Evolutionary conservation across 2,797 vertebrate genomes (phyloP), one percentile per base, ranked within the genome.

Genomic region (Oreochromis grahami): DNA sequence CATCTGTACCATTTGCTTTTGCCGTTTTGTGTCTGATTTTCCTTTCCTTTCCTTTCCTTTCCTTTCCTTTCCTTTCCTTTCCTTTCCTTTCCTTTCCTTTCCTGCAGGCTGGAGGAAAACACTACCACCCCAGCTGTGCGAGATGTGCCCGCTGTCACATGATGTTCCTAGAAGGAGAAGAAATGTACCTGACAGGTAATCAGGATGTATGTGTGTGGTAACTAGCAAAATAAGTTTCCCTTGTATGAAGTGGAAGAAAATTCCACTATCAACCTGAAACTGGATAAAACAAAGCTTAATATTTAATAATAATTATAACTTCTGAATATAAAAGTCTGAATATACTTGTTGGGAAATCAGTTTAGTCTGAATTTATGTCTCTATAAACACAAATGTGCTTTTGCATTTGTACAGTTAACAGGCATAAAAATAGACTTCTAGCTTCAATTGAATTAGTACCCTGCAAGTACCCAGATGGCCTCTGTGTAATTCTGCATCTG

Each of bases 141-240:
- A 96, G 97, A 65, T 99, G 98, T 95, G 97, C 97, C 17, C 98
- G 98, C 84, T 99, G 98, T 96, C 97, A 98, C 92, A 97, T 97
- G 96, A 99, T 98, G 97, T 99, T 99, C 94, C 94, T 97, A 0
- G 98, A 99, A 92, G 98, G 98, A 80, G 97, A 98, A 86, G 98
- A 99, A 94, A 99, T 99, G 98, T 99, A 99, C 87, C 97, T 99
- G 58, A 98, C 98, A 96, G 98, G 98, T 98, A 94, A 90, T 81
- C 7, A 6, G 9, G 7, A 76, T 45, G 10, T 24, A 21, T 82
- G 10, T 68, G 5, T 36, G 21, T 51, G 29, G 7, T 7, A 63
- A 32, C 77, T n/a, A 52, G 13, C 19, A 48, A 52, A 51, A 76
- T 21, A 74, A n/a, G 13, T 6, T 51, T 76, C 45, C 26, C 19